Base-by-base conservation (phyloP, 2,888 invertebrate species). In the Fabriciana adippe region DNA sequence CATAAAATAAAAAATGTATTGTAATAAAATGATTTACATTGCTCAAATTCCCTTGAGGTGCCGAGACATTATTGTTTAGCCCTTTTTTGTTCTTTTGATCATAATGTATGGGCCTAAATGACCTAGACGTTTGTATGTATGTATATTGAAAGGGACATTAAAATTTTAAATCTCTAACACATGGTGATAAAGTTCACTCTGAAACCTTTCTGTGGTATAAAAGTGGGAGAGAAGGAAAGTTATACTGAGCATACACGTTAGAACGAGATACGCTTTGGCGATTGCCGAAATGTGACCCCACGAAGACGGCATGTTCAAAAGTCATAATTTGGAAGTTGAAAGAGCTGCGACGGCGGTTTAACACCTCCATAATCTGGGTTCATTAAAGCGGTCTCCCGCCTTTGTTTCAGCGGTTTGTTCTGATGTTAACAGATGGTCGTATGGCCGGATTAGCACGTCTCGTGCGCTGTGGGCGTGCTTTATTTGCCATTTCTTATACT, bases 281-380 rank as follows among this genome's bases (percentile, higher is more conserved):
- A 81, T 86, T 86, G 88, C 88, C 88, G 89, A 89, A 90, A 88
- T 87, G 81, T 86, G 88, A 88, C 86, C 86, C 86, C 86, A 83
- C 83, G 85, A 84, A 87, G 86, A 79, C 84, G 85, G 83, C 81
- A 86, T 85, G 86, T 75, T 85, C 86, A 84, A 84, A 87, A 88
- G 86, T 86, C 87, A 91, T 92, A 91, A 92, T 91, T 92, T 89
- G 89, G 85, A 78, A 90, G 90, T 92, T 90, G 89, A 91, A 92
- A 90, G 91, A 88, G 80, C 79, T 75, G 86, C 89, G 83, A 79
- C 81, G 85, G 84, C 80, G 87, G 87, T 89, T 92, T 92, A 92
- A 91, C 92, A 92, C 92, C 92, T 92, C 91, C 90, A 90, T 92
- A 92, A 92, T 90, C 92, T 89, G 85, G 83, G 85, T 87, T 91